Percentiles rank a stretch among this genome's conserved stretches.
These are phyloP conservation scores for Miniopterus natalensis DNA, from an alignment of 2,113 vertebrate species.

Conservation along the genomic window DNA sequence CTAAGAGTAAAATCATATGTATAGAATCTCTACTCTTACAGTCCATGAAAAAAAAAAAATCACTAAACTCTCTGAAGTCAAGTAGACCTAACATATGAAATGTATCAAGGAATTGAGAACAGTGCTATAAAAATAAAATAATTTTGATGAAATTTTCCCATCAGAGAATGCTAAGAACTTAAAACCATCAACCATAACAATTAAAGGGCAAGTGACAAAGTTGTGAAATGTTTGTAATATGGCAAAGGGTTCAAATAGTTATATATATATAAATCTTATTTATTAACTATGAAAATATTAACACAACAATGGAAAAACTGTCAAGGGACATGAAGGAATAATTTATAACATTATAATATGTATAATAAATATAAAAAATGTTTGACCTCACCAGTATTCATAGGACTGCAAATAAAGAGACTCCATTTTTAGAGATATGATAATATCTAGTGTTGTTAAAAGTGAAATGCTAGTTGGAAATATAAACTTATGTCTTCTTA, in stretches of 20 bases:
- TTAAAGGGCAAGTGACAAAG: slow-evolving; percentile 37
- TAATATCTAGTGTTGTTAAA: slow-evolving; percentile 17
- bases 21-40: slow-evolving; percentile 1
- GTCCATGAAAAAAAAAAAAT: neutral
- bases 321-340: neutral
- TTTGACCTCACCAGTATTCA: neutral
- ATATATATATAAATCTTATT: slow-evolving; percentile 3
- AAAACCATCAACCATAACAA: slow-evolving; percentile 37
- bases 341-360: slow-evolving; percentile 20
- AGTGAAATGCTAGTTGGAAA: slow-evolving; percentile 43
- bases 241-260: slow-evolving; percentile 36
- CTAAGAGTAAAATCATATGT: neutral
- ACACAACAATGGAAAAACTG: neutral
- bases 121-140: slow-evolving; percentile 39
- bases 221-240: neutral
- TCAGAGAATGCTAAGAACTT: slow-evolving; percentile 18
- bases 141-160: slow-evolving; percentile 52
- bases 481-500: neutral
- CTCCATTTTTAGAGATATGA: slow-evolving; percentile 7
- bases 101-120: neutral
- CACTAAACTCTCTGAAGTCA: slow-evolving; percentile 1
- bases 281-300: slow-evolving; percentile 42
- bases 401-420: slow-evolving; percentile 49
- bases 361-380: neutral
- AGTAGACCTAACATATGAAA: slow-evolving; percentile 49